phyloP scores from a whole-genome alignment of 2,113 vertebrate species.

The Dermatemys mawii region DNA sequence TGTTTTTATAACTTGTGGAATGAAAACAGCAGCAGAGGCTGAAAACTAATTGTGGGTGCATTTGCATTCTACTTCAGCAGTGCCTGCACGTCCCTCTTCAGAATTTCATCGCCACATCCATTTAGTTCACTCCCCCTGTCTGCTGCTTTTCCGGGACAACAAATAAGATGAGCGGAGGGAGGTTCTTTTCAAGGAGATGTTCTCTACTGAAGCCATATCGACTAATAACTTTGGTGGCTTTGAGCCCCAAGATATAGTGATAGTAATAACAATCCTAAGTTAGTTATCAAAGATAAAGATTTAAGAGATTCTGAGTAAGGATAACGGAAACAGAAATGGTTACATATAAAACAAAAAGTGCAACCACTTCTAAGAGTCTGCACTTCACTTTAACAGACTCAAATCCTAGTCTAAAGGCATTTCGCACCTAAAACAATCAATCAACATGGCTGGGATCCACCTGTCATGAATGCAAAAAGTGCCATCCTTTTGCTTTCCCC shows the following conservation, averaged over 20 bases:
- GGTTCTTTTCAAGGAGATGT: conserved; percentile 28
- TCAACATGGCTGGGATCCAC: no score
- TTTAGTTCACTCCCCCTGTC: conserved; percentile 4
- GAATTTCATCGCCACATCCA: neutral
- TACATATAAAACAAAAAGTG: no score
- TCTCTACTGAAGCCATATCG: neutral
- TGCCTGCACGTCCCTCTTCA: neutral
- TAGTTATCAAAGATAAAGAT: no score
- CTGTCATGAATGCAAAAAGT: no score
- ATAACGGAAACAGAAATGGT: no score
- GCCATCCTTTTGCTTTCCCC: no score
- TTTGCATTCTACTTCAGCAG: conserved; percentile 31
- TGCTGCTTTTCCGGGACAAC: conserved; percentile 47
- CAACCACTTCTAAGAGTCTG: no score
- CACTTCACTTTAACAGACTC: no score
- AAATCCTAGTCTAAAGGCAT: no score
- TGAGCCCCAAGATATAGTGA: neutral
- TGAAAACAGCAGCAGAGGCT: neutral
- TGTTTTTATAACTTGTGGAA: conserved; percentile 15
- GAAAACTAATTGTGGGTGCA: neutral
- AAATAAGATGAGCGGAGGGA: conserved; percentile 54
- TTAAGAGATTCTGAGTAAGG: no score
- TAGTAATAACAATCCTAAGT: neutral
- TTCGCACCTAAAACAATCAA: no score
- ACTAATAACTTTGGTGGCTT: neutral